A percentile compares a stretch with the other conserved stretches of the same genome.
Evolutionary conservation across 2,113 vertebrate genomes (phyloP).

Genomic region (Brachyhypopomus occidentalis): DNA sequence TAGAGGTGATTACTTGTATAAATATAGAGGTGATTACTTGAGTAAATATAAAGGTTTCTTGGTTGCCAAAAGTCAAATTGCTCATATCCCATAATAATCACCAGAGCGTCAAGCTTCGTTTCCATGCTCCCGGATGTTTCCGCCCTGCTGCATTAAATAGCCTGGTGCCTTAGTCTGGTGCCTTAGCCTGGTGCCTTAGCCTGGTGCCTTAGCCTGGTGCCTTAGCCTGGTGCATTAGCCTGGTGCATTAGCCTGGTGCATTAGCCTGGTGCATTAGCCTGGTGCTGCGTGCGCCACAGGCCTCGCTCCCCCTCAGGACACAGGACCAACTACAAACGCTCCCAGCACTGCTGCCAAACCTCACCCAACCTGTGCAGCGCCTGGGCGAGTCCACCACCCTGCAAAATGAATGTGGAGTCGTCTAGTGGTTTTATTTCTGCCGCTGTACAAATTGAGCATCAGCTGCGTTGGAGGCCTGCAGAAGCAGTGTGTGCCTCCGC

Average conservation of each 20-base stretch:
- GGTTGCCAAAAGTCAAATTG: neutral
- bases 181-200: too few relatives aligned
- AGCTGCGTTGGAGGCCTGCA: neutral
- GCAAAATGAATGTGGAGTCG: neutral
- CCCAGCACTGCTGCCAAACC: neutral
- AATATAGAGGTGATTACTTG: too few relatives aligned
- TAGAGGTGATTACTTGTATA: too few relatives aligned
- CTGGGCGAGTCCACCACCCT: neutral
- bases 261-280: too few relatives aligned
- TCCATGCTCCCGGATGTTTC: neutral
- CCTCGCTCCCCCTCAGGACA: neutral
- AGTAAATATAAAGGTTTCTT: neutral
- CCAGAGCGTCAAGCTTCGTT: neutral
- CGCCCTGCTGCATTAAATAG: too few relatives aligned
- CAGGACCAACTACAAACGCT: neutral
- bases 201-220: too few relatives aligned
- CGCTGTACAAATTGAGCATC: slow-evolving; percentile 6
- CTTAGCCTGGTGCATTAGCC: neutral
- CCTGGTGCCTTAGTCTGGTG: too few relatives aligned
- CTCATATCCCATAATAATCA: neutral
- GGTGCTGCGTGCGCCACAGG: too few relatives aligned
- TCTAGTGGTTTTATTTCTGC: neutral
- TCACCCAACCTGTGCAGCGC: neutral
- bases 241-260: too few relatives aligned
- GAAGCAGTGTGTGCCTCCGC: neutral